phyloP scores from a whole-genome alignment of 1,140 invertebrate species.

The Heliothis virescens region DNA sequence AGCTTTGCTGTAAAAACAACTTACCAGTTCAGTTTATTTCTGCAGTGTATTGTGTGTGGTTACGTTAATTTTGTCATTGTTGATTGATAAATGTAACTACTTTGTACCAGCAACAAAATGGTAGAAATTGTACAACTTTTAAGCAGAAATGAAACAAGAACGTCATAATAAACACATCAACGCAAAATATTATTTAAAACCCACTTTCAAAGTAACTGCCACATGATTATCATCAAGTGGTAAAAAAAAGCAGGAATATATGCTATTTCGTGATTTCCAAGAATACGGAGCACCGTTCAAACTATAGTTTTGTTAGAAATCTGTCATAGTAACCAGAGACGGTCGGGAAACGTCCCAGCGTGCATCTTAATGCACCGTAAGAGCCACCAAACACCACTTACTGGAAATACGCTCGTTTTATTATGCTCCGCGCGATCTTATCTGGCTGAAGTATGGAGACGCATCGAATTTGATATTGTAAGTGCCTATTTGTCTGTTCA shows the following conservation, averaged over 20 bases:
- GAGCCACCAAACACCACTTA: constrained; percentile 57
- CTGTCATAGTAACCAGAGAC: constrained; percentile 59
- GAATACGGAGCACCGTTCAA: constrained; percentile 5
- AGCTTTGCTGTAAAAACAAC: neutral
- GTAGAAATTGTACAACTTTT: neutral
- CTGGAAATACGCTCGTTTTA: constrained; percentile 66
- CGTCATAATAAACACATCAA: constrained; percentile 11
- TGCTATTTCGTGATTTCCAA: constrained; percentile 34
- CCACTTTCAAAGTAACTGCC: neutral
- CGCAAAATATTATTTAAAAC: neutral
- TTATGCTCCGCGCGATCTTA: constrained; percentile 61
- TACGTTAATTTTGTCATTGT: too few relatives aligned
- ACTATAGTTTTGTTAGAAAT: constrained; percentile 55
- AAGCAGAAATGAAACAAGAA: neutral
- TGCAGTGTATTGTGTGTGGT: neutral
- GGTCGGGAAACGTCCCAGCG: constrained; percentile 50
- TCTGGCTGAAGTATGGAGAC: constrained; percentile 55
- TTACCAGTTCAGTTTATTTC: neutral
- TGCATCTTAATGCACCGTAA: constrained; percentile 67
- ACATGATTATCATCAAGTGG: constrained; percentile 13
- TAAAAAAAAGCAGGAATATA: constrained; percentile 10
- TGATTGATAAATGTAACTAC: neutral
- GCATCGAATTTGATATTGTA: constrained; percentile 38
- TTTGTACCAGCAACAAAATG: neutral
- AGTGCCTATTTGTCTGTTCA: constrained; percentile 27